Conservation (phyloP, 2,797 vertebrate genomes). For the Malurus splendens region DNA sequence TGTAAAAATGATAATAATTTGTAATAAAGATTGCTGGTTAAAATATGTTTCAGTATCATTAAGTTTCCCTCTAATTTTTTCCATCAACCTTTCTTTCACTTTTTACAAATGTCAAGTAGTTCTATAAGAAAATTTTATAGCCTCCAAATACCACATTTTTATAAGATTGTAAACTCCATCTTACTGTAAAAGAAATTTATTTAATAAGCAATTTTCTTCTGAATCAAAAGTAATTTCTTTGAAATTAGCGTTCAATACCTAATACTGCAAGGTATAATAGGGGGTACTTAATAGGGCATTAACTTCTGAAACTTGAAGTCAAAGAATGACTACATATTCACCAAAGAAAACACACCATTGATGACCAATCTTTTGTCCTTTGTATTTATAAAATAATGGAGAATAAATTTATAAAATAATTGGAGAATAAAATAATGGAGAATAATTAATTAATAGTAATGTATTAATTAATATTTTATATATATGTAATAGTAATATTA, state of each 20-base stretch:
- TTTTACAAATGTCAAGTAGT: constrained; percentile 1
- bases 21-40: background rate
- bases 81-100: background rate
- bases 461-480: too few species aligned
- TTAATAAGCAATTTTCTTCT: background rate
- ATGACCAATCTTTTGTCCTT: background rate
- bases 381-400: background rate
- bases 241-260: background rate
- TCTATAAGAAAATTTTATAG: background rate
- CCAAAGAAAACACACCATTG: background rate
- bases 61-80: background rate
- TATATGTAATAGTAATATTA: too few species aligned
- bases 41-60: background rate
- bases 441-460: too few species aligned
- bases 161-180: background rate
- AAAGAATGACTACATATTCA: background rate
- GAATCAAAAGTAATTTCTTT: background rate
- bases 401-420: background rate
- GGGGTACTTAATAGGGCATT: background rate
- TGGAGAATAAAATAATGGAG: background rate
- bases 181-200: background rate
- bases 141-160: background rate
- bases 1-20: background rate
- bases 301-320: background rate
- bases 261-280: background rate